Percentiles rank a stretch among this genome's conserved stretches.
phyloP scores from a whole-genome alignment of 1,140 invertebrate genomes.

The Ooceraea biroi region DNA sequence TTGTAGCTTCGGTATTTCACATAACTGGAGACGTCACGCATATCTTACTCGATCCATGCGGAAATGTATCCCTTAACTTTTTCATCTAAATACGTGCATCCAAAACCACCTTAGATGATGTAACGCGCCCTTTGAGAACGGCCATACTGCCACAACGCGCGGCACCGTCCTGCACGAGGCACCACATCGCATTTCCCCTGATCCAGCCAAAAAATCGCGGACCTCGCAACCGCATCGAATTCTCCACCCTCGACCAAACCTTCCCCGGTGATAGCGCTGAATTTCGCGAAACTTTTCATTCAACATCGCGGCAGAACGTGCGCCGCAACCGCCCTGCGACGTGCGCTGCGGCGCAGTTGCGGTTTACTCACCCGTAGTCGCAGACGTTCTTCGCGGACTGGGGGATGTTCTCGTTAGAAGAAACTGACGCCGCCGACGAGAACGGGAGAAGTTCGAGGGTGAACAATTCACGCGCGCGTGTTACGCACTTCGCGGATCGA shows the following conservation, averaged over 20 bases:
- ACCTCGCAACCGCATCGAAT: no score
- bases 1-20: neutral
- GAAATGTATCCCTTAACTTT: neutral
- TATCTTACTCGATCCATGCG: neutral
- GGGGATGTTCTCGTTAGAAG: neutral
- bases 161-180: neutral
- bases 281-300: constrained; percentile 64
- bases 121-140: constrained; percentile 1
- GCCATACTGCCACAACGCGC: constrained; percentile 44
- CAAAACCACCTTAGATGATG: neutral
- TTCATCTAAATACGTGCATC: no score
- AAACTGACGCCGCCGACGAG: neutral
- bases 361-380: constrained; percentile 51
- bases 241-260: no score
- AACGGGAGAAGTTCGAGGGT: neutral
- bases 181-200: neutral
- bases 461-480: neutral
- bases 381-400: neutral
- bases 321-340: no score
- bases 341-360: neutral
- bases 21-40: neutral
- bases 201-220: no score
- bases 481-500: constrained; percentile 28
- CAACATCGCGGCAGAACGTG: constrained; percentile 28
- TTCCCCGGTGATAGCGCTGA: neutral